phyloP scores from a whole-genome alignment of 1,140 invertebrate genomes.

The Drosophila burlai region DNA sequence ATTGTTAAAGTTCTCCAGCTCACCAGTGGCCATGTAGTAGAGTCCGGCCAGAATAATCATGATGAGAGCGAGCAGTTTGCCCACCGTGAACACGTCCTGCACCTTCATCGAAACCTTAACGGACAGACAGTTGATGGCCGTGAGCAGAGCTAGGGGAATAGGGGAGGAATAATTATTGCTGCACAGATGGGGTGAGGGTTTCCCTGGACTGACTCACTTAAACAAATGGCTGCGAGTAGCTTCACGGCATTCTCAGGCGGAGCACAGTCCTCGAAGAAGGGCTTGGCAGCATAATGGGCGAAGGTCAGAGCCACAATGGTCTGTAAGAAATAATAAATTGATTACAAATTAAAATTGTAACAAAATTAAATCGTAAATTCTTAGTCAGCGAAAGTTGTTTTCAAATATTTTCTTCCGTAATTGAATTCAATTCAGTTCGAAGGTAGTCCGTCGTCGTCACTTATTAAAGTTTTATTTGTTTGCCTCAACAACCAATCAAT shows the following conservation, averaged over 20 bases:
- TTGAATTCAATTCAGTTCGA: slow-evolving; percentile 56
- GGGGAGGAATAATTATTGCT: slow-evolving; percentile 12
- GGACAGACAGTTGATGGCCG: slow-evolving; percentile 94
- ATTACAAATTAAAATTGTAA: not conserved
- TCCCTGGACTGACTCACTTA: slow-evolving; percentile 88
- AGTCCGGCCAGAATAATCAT: slow-evolving; percentile 94
- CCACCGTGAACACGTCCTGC: slow-evolving; percentile 95
- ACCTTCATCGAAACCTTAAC: slow-evolving; percentile 96
- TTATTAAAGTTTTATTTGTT: slow-evolving; percentile 52
- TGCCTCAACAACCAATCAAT: slow-evolving; percentile 50
- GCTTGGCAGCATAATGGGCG: slow-evolving; percentile 92
- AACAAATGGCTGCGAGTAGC: slow-evolving; percentile 90
- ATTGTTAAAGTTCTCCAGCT: slow-evolving; percentile 89
- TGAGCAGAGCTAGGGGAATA: slow-evolving; percentile 90
- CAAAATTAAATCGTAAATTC: slow-evolving; percentile 6
- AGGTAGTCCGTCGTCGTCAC: slow-evolving; percentile 22
- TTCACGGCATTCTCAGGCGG: slow-evolving; percentile 89
- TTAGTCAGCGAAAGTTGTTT: slow-evolving; percentile 40
- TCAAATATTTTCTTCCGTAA: slow-evolving; percentile 7
- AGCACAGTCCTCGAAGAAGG: slow-evolving; percentile 91
- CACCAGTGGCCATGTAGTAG: slow-evolving; percentile 90
- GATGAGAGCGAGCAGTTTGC: slow-evolving; percentile 93
- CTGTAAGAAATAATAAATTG: slow-evolving; percentile 81
- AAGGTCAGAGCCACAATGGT: slow-evolving; percentile 94
- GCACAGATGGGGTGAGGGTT: not conserved